Evolutionary conservation across 2,888 invertebrate genomes (phyloP), one percentile per base, ranked within the genome.

Genomic region (Scaeva pyrastri): DNA sequence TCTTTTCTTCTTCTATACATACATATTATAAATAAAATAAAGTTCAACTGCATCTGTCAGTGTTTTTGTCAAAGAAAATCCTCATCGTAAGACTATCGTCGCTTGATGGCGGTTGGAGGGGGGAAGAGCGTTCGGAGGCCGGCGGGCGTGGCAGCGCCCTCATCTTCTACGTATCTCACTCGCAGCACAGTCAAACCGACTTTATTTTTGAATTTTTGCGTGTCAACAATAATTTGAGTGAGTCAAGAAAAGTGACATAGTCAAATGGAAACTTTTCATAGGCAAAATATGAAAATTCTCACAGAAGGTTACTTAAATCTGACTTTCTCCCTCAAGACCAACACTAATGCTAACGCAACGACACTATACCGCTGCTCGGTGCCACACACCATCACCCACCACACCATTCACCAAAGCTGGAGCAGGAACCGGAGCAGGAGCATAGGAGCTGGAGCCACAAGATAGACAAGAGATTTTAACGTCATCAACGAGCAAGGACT

Each of bases 151-250:
- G 31, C 31, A 8, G 5, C 8, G 31, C 6, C 31, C 31, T 31
- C 31, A 31, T 31, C 31, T 4, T 31, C 31, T 4, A 7, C 31
- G 31, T 41, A n/a, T 36, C 52, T 43, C n/a, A n/a, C 23, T 45
- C 10, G 21, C 55, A 52, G 66, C 58, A 76, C 43, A 48, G 16
- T 45, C 50, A 48, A 77, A 43, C 48, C 71, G 66, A 43, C 79
- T 76, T 80, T 76, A 58, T 72, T 76, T 80, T 76, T 48, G 52
- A 73, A 70, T 77, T 81, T 79, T 77, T 76, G 56, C 72, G 76
- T 86, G 77, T 77, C 85, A 81, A 81, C 73, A 86, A 81, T 76
- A 76, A 81, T 86, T 81, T 81, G 76, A 86, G 77, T 81, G 73
- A 86, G 68, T 81, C 76, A 72, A 76, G 81, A 76, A 73, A 70